Evolutionary conservation across 2,113 vertebrate genomes (phyloP).

Genomic region (Alligator mississippiensis): DNA sequence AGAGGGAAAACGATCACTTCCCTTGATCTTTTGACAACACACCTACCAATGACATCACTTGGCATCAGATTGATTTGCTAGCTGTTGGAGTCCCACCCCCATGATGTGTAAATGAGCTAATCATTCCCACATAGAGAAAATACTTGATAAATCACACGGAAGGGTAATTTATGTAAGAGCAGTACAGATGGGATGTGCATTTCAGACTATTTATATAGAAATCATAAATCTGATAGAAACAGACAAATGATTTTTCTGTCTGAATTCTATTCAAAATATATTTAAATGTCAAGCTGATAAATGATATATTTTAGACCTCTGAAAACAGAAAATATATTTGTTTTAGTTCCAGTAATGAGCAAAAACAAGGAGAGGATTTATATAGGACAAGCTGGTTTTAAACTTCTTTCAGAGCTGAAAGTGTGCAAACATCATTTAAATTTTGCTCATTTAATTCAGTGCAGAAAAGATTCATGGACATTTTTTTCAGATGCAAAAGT

Average conservation of each 20-base stretch:
- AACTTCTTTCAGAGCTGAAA: not conserved
- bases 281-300: not conserved
- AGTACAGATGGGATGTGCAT: not conserved
- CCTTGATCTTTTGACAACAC: too few relatives aligned
- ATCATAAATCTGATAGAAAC: not conserved
- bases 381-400: not conserved
- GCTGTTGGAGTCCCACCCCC: not conserved
- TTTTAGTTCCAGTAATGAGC: not conserved
- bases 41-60: not conserved
- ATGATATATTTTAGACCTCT: not conserved
- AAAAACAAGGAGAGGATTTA: not conserved
- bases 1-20: too few relatives aligned
- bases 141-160: not conserved
- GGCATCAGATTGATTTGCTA: not conserved
- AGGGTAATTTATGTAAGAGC: not conserved
- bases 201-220: not conserved
- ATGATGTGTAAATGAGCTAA: not conserved
- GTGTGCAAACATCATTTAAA: not conserved
- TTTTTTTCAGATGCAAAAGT: slow-evolving; percentile 9
- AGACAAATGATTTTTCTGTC: not conserved
- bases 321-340: not conserved
- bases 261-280: not conserved
- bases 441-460: not conserved
- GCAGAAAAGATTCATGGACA: not conserved
- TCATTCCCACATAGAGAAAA: not conserved